A percentile compares a stretch with the other conserved stretches of the same genome.
Evolutionary conservation across 2,888 invertebrate genomes (phyloP).

Genomic region (Sinohyriopsis cumingii): DNA sequence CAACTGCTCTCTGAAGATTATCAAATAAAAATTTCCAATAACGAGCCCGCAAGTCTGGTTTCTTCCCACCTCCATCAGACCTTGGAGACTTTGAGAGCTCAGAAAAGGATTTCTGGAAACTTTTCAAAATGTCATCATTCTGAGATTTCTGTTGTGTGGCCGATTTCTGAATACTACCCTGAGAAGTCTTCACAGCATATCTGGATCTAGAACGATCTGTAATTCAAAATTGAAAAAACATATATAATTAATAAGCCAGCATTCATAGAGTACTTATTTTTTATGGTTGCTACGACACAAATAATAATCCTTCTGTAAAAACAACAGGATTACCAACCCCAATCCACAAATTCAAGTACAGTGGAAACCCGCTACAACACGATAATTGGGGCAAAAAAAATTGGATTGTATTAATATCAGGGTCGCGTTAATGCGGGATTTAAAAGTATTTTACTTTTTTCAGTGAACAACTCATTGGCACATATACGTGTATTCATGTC

Average conservation of each 20-base stretch:
- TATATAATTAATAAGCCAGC: neutral
- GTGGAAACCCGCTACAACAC: no score
- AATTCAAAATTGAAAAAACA: conserved; percentile 1
- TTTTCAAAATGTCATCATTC: conserved; percentile 17
- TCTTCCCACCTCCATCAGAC: conserved; percentile 57
- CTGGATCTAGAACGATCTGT: conserved; percentile 42
- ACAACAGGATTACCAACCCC: no score
- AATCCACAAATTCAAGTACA: no score
- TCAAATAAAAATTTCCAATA: conserved; percentile 98
- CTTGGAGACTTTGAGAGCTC: conserved; percentile 60
- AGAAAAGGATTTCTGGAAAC: conserved; percentile 24
- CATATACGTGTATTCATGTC: no score
- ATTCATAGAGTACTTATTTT: neutral
- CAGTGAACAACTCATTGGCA: no score
- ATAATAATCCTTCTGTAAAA: no score
- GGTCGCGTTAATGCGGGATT: no score
- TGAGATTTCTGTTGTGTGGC: conserved; percentile 5
- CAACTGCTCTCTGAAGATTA: conserved; percentile 92
- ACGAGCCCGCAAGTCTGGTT: conserved; percentile 84
- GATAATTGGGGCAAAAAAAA: no score
- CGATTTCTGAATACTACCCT: no score
- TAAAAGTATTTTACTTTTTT: no score
- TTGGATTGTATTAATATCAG: no score
- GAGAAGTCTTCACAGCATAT: conserved; percentile 24
- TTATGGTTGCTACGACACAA: neutral